phyloP scores from a whole-genome alignment of 2,888 invertebrate genomes.

The Drosophila subquinaria region DNA sequence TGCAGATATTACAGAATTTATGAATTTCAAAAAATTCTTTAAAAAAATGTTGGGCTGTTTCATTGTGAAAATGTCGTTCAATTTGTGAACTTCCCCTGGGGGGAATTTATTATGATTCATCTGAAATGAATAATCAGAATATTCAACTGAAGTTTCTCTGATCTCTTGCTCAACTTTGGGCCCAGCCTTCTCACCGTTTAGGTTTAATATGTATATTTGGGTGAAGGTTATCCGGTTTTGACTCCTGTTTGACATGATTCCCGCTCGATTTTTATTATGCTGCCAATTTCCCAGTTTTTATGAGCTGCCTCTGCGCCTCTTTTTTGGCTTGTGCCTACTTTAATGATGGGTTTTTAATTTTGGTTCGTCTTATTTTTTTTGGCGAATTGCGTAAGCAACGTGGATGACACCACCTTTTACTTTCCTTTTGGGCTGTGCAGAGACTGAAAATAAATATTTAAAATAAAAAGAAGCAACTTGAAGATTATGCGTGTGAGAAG shows the following conservation, averaged over 20 bases:
- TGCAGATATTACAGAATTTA: no score
- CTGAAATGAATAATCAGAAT: conserved; percentile 25
- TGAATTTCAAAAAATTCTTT: no score
- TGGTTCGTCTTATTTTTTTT: conserved; percentile 19
- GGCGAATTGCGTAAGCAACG: conserved; percentile 68
- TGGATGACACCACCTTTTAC: conserved; percentile 71
- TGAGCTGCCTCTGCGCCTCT: conserved; percentile 2
- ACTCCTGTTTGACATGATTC: conserved; percentile 39
- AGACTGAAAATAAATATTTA: conserved; percentile 34
- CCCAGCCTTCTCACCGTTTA: neutral
- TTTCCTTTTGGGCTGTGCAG: conserved; percentile 65
- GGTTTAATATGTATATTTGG: conserved; percentile 44
- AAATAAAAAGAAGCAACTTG: conserved; percentile 29
- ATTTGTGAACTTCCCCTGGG: neutral
- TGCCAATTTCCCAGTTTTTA: conserved; percentile 37
- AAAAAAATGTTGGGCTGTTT: neutral
- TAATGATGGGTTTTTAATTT: conserved; percentile 76
- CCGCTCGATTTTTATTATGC: conserved; percentile 23
- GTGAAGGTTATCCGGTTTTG: conserved; percentile 63
- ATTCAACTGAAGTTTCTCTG: neutral
- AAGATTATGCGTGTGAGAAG: conserved; percentile 22
- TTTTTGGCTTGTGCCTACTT: conserved; percentile 49
- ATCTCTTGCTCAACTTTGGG: neutral
- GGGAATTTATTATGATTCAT: conserved; percentile 21
- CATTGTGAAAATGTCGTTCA: neutral